Evolutionary conservation across 2,113 vertebrate genomes (phyloP).

Genomic region (Zootoca vivipara): DNA sequence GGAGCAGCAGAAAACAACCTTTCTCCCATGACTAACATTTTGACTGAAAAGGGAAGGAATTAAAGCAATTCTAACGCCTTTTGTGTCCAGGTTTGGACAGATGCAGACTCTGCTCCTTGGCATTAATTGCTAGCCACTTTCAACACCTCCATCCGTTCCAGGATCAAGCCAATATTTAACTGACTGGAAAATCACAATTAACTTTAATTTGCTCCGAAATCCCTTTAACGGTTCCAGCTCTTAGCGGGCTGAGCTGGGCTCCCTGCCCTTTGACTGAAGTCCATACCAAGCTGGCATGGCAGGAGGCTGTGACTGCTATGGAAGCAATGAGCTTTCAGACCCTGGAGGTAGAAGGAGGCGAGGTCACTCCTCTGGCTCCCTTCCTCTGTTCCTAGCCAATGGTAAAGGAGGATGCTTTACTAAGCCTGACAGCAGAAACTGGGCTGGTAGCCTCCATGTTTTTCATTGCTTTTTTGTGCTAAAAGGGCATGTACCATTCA

Average conservation of each 20-base stretch:
- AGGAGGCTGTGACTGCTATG: neutral
- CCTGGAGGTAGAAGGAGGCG: no score
- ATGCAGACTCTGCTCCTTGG: neutral
- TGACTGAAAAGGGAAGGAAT: neutral
- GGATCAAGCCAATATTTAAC: neutral
- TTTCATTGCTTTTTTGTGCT: neutral
- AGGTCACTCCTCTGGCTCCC: neutral
- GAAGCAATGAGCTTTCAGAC: neutral
- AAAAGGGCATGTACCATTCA: neutral
- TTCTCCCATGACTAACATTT: neutral
- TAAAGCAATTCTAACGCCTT: neutral
- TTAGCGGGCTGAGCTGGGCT: neutral
- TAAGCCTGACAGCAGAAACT: neutral
- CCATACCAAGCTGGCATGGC: neutral
- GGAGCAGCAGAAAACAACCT: no score
- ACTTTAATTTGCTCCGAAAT: neutral
- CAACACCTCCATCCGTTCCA: neutral
- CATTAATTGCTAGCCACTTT: neutral
- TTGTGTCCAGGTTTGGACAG: neutral
- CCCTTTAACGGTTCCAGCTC: neutral
- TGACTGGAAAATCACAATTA: neutral
- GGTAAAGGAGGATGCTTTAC: neutral
- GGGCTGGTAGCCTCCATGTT: neutral
- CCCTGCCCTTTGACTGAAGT: neutral
- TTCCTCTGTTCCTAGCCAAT: neutral